Conservation (phyloP, 2,888 invertebrate genomes). For the Meloe dianella region DNA sequence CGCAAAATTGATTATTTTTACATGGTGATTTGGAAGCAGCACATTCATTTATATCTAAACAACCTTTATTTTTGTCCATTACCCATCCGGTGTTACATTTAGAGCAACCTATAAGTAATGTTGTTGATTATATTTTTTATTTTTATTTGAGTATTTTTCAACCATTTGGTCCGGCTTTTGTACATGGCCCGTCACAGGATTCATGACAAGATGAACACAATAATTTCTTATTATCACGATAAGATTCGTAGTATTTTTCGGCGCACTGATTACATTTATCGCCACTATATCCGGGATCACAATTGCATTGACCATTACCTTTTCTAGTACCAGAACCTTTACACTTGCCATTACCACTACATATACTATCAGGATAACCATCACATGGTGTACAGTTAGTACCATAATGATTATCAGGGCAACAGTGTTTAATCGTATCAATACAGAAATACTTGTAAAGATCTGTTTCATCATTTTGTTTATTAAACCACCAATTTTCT, state of each 20-base stretch:
- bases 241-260: constrained; percentile 74
- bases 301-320: constrained; percentile 90
- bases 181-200: constrained; percentile 79
- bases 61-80: constrained; percentile 76
- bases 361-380: constrained; percentile 75
- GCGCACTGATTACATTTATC: constrained; percentile 80
- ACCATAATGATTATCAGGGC: constrained; percentile 84
- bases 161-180: constrained; percentile 74
- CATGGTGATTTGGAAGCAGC: constrained; percentile 63
- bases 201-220: constrained; percentile 80
- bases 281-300: constrained; percentile 83
- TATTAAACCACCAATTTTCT: constrained; percentile 89
- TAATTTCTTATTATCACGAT: constrained; percentile 74
- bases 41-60: constrained; percentile 87
- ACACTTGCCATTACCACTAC: constrained; percentile 80
- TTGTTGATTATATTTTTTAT: neutral
- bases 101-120: constrained; percentile 61
- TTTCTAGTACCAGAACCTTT: constrained; percentile 87
- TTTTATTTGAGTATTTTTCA: constrained; percentile 13
- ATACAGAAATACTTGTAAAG: constrained; percentile 81
- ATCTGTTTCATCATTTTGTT: constrained; percentile 62
- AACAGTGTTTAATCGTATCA: constrained; percentile 77
- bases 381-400: constrained; percentile 79
- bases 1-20: constrained; percentile 78
- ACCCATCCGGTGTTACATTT: constrained; percentile 76